Conservation (phyloP, 2,113 vertebrate species). For the Pseudorectes ferrugineus region DNA sequence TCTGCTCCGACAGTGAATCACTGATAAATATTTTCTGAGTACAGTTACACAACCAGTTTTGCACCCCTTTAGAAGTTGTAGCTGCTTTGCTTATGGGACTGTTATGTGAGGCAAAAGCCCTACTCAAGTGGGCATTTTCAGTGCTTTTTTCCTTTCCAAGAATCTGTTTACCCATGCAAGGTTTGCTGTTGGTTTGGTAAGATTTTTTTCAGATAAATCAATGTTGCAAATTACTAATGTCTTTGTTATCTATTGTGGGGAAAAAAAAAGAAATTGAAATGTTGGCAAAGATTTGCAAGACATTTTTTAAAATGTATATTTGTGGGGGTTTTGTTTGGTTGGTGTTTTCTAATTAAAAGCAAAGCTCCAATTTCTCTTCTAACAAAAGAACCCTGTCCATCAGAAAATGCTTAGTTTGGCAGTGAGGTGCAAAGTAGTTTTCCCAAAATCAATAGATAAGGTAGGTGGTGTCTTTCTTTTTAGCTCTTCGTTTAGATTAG, state of each 20-base stretch:
- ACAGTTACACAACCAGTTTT: constrained; percentile 6
- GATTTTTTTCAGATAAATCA: neutral
- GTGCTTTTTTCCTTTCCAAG: neutral
- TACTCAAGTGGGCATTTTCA: neutral
- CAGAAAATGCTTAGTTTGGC: neutral
- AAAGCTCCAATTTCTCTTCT: neutral
- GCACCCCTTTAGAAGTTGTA: neutral
- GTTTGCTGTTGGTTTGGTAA: neutral
- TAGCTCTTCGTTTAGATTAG: neutral
- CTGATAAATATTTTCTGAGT: neutral
- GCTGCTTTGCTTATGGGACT: neutral
- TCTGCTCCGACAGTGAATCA: neutral
- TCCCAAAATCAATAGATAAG: neutral
- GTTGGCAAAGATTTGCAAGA: neutral
- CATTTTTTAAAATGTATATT: neutral
- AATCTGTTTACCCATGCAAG: neutral
- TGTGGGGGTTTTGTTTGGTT: neutral
- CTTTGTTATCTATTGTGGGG: neutral
- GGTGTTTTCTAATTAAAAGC: neutral
- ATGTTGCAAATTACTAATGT: neutral
- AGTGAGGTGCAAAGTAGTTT: neutral
- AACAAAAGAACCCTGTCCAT: neutral
- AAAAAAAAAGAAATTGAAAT: neutral
- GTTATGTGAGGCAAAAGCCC: neutral
- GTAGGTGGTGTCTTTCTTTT: neutral